Evolutionary conservation across 1,140 invertebrate genomes (phyloP).

Genomic region (Goniozus legneri): DNA sequence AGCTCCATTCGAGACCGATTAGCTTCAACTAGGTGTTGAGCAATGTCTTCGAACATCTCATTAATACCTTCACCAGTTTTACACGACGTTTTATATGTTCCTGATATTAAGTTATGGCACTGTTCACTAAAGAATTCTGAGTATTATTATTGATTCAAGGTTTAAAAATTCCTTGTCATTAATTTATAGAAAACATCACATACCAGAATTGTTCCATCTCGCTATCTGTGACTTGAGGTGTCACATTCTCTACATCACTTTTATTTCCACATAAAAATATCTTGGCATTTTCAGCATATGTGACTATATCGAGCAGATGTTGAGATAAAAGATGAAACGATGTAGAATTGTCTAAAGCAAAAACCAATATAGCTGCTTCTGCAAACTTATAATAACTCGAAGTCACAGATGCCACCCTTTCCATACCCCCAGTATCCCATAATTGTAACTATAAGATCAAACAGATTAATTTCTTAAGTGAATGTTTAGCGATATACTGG

Average conservation of each 20-base stretch:
- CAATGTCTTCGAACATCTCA: constrained; percentile 89
- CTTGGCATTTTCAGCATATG: constrained; percentile 89
- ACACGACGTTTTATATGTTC: constrained; percentile 87
- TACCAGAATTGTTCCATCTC: constrained; percentile 90
- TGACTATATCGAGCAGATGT: constrained; percentile 85
- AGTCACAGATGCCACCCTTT: constrained; percentile 88
- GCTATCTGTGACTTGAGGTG: constrained; percentile 76
- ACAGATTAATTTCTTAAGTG: background rate
- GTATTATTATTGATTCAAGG: constrained; percentile 7
- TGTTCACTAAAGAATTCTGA: constrained; percentile 68
- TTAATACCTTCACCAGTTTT: constrained; percentile 83
- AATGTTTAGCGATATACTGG: too few relatives aligned
- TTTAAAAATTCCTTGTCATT: too few relatives aligned
- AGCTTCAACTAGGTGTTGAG: constrained; percentile 70
- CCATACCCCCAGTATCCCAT: constrained; percentile 94
- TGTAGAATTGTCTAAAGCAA: constrained; percentile 84
- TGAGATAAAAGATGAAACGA: constrained; percentile 90
- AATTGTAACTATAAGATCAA: constrained; percentile 70
- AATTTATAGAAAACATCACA: constrained; percentile 3
- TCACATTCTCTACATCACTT: constrained; percentile 70
- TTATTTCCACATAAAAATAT: constrained; percentile 92
- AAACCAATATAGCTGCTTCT: constrained; percentile 86
- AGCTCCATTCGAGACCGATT: constrained; percentile 79
- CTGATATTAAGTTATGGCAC: constrained; percentile 85
- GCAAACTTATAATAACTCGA: constrained; percentile 93